phyloP scores from a whole-genome alignment of 1,140 invertebrate genomes.

The Hylaeus anthracinus region DNA sequence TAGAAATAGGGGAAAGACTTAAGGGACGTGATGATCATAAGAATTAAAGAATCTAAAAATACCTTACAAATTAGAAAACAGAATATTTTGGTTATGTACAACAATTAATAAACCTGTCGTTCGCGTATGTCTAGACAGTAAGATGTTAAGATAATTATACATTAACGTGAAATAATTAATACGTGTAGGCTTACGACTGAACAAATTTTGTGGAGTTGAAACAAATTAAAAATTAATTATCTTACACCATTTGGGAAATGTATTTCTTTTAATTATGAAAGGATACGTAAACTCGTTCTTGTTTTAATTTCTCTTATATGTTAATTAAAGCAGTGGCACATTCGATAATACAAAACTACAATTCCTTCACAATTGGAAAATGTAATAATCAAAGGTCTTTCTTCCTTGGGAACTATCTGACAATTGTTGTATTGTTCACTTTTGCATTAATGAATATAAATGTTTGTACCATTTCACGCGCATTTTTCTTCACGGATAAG shows the following conservation, averaged over 20 bases:
- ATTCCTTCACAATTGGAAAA: constrained; percentile 20
- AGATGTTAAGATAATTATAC: constrained; percentile 71
- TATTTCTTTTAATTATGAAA: constrained; percentile 36
- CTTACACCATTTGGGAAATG: constrained; percentile 10
- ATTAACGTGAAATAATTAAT: constrained; percentile 63
- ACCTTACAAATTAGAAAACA: constrained; percentile 78
- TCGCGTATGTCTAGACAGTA: constrained; percentile 76
- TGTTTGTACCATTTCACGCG: constrained; percentile 18
- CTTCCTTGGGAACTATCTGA: constrained; percentile 36
- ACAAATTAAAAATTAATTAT: constrained; percentile 42
- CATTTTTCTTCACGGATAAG: constrained; percentile 23
- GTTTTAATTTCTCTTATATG: constrained; percentile 14
- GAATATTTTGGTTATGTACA: constrained; percentile 80
- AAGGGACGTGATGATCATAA: constrained; percentile 62
- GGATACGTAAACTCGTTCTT: constrained; percentile 16
- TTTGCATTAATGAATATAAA: constrained; percentile 45
- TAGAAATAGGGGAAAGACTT: constrained; percentile 62
- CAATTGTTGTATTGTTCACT: constrained; percentile 51
- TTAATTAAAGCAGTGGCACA: constrained; percentile 23
- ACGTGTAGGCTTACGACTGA: constrained; percentile 50
- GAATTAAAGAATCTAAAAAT: constrained; percentile 68
- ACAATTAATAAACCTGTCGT: constrained; percentile 77
- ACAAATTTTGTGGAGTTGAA: constrained; percentile 33
- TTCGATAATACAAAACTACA: constrained; percentile 18
- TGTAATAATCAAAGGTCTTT: constrained; percentile 35